A percentile compares a stretch with the other conserved stretches of the same genome.
Conservation (phyloP, 1,140 invertebrate genomes). For the Drosophila yakuba region DNA sequence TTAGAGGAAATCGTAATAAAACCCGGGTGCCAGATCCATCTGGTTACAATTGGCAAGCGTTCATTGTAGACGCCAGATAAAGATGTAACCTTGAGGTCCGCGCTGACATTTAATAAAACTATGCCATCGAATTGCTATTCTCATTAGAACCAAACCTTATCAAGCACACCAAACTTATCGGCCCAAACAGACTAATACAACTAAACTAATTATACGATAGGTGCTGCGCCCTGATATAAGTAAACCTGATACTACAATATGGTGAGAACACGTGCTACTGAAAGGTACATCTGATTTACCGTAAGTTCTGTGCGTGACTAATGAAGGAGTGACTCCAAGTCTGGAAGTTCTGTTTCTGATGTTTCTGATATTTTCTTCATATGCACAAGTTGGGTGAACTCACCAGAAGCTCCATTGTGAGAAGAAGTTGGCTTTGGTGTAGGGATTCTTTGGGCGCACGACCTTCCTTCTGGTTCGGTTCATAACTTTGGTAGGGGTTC, state of each 20-base stretch:
- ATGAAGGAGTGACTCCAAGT: slow-evolving; percentile 4
- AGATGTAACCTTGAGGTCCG: slow-evolving; percentile 41
- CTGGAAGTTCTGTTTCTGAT: not conserved
- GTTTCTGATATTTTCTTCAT: too few relatives aligned
- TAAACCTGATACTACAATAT: slow-evolving; percentile 35
- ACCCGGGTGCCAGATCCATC: slow-evolving; percentile 11
- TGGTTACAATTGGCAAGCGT: slow-evolving; percentile 18
- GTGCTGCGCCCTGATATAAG: slow-evolving; percentile 7
- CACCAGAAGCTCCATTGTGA: slow-evolving; percentile 82
- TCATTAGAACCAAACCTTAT: slow-evolving; percentile 28
- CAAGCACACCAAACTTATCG: slow-evolving; percentile 5
- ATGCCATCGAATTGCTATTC: slow-evolving; percentile 36
- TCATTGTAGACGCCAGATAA: slow-evolving; percentile 36
- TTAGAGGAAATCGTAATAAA: slow-evolving; percentile 23
- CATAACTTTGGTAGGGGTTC: slow-evolving; percentile 46
- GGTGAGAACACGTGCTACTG: slow-evolving; percentile 58
- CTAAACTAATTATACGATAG: slow-evolving; percentile 35
- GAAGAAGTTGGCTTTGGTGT: slow-evolving; percentile 68
- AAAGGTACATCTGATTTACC: slow-evolving; percentile 43
- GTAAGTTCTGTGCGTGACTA: slow-evolving; percentile 46
- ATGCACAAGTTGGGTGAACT: slow-evolving; percentile 24
- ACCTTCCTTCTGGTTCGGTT: slow-evolving; percentile 79
- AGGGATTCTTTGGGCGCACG: slow-evolving; percentile 78
- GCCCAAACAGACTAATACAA: slow-evolving; percentile 21
- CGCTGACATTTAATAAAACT: slow-evolving; percentile 52